phyloP scores from a whole-genome alignment of 53 echinoderm and acorn worm species.

The Echinarachnius parma region DNA sequence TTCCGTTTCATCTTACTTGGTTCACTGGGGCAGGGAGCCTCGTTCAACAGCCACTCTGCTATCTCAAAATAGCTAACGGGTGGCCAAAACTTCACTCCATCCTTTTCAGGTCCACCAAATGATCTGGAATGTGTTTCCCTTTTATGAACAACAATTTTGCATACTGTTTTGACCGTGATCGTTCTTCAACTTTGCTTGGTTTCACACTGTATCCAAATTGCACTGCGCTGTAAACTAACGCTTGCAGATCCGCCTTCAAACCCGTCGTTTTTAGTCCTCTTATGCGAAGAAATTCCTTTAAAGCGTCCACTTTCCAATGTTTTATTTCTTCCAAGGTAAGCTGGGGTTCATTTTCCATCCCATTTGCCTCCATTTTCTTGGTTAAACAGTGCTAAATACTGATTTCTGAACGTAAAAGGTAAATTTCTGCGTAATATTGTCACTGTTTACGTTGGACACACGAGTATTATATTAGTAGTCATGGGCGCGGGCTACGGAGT shows the following conservation, averaged over 20 bases:
- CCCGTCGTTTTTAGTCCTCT: constrained; percentile 11
- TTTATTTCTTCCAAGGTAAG: constrained; percentile 6
- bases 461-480: no score
- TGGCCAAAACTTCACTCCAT: no score
- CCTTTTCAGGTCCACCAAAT: constrained; percentile 29
- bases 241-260: constrained; percentile 28
- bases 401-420: not conserved
- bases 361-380: constrained; percentile 12
- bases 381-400: not conserved
- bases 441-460: no score
- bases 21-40: constrained; percentile 43
- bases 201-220: constrained; percentile 10
- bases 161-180: constrained; percentile 22
- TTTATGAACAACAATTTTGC: constrained; percentile 16
- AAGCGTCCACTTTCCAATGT: constrained; percentile 11
- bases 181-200: constrained; percentile 31
- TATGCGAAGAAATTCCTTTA: constrained; percentile 1
- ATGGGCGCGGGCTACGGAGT: no score
- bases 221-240: constrained; percentile 18
- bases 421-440: no score
- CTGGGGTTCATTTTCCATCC: not conserved
- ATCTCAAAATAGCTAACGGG: no score
- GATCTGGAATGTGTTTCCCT: constrained; percentile 17
- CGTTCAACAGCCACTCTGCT: constrained; percentile 33
- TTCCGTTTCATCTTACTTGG: constrained; percentile 27